These are phyloP conservation scores for Aphelinus certus DNA, from an alignment of 1,140 invertebrate species.

Conservation along the genomic window DNA sequence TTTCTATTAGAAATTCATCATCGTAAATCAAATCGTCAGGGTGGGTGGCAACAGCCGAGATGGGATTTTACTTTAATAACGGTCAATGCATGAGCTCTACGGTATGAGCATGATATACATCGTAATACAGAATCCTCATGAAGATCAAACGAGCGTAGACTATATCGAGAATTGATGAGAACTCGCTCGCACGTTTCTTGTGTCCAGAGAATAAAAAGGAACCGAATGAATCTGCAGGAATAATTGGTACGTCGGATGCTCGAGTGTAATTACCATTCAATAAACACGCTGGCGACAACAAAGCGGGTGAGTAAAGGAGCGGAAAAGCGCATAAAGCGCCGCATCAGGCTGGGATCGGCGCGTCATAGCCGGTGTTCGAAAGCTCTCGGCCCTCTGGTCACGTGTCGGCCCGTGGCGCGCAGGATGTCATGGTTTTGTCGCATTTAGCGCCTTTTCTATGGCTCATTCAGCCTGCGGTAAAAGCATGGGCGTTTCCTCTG, in stretches of 20 bases:
- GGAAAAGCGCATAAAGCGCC: background rate
- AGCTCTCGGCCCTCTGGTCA: slow-evolving; percentile 44
- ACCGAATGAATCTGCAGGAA: too few relatives aligned
- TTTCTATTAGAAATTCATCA: too few relatives aligned
- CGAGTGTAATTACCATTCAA: slow-evolving; percentile 10
- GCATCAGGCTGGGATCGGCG: background rate
- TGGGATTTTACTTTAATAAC: too few relatives aligned
- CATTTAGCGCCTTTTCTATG: slow-evolving; percentile 53
- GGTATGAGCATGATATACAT: too few relatives aligned
- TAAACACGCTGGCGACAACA: background rate
- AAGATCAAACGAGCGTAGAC: too few relatives aligned
- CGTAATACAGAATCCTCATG: too few relatives aligned
- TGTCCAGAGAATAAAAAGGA: too few relatives aligned
- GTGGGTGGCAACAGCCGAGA: too few relatives aligned
- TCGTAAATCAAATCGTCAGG: too few relatives aligned
- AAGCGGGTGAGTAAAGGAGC: slow-evolving; percentile 17
- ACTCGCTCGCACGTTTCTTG: too few relatives aligned
- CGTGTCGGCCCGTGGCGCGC: slow-evolving; percentile 58
- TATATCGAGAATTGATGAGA: too few relatives aligned
- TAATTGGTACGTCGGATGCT: background rate
- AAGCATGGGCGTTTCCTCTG: slow-evolving; percentile 54
- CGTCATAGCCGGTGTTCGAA: background rate
- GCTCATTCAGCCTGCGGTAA: slow-evolving; percentile 49
- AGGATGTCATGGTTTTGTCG: slow-evolving; percentile 60
- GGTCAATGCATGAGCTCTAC: too few relatives aligned